Conservation (phyloP, 2,797 vertebrate species). For the Myotis pilosus region DNA sequence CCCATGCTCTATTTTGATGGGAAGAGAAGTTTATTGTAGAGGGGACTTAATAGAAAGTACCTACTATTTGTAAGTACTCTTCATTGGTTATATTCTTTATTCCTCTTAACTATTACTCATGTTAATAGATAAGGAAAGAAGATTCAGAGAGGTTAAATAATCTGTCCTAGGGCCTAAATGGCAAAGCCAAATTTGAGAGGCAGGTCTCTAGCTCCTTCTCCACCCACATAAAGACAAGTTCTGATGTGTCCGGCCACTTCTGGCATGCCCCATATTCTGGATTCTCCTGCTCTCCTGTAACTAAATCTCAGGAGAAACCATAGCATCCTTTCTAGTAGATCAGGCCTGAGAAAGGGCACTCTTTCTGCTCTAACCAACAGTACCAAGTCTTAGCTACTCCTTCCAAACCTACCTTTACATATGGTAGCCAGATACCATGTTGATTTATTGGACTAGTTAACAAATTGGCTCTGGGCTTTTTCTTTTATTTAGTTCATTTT, state of each 20-base stretch:
- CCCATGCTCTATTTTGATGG: not conserved
- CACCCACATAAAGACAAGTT: slow-evolving; percentile 13
- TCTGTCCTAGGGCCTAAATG: slow-evolving; percentile 34
- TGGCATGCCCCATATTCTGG: not conserved
- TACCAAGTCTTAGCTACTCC: not conserved
- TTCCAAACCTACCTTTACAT: slow-evolving; percentile 35
- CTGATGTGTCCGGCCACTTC: not conserved
- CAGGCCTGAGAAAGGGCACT: not conserved
- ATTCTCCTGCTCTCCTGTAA: slow-evolving; percentile 39
- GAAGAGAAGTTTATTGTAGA: not conserved
- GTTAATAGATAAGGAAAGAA: not conserved
- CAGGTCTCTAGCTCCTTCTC: slow-evolving; percentile 18
- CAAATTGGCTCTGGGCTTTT: slow-evolving; percentile 29
- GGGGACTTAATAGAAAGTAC: not conserved
- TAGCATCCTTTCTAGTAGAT: slow-evolving; percentile 40
- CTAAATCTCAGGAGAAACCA: slow-evolving; percentile 42
- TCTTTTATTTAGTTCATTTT: slow-evolving; percentile 61
- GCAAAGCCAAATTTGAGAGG: slow-evolving; percentile 19
- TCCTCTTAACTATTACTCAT: not conserved
- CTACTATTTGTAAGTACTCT: not conserved
- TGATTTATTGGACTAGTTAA: slow-evolving; percentile 31
- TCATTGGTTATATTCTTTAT: not conserved
- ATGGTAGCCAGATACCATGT: slow-evolving; percentile 1
- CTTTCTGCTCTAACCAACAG: not conserved
- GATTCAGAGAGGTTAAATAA: slow-evolving; percentile 39